Evolutionary conservation across 2,888 invertebrate species (phyloP).

Genomic region (Lutraria lutraria): DNA sequence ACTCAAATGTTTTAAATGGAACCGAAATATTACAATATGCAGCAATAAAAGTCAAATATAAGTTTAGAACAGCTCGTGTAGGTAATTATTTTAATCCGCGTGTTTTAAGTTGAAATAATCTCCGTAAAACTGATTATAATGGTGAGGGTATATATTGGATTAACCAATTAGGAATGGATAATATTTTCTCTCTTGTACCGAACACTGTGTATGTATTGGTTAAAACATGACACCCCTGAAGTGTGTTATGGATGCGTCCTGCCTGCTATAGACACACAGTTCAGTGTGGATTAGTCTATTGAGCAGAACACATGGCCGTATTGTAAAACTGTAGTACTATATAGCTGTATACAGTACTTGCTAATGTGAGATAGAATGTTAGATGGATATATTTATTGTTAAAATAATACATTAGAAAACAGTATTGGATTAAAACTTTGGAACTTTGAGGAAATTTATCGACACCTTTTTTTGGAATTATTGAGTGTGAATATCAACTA

Average conservation of each 20-base stretch:
- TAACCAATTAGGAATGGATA: conserved; percentile 37
- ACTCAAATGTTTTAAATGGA: neutral
- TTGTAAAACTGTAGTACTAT: neutral
- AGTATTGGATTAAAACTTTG: neutral
- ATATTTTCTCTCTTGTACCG: neutral
- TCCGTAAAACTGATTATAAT: conserved; percentile 30
- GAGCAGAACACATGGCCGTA: conserved; percentile 30
- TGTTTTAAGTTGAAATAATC: conserved; percentile 28
- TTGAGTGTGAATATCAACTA: neutral
- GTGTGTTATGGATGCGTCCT: conserved; percentile 32
- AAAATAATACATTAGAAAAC: neutral
- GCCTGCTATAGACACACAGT: neutral
- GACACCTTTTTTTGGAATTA: neutral
- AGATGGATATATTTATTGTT: neutral
- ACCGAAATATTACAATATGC: neutral
- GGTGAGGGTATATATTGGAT: conserved; percentile 19
- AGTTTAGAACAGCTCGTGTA: neutral
- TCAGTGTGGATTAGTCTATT: conserved; percentile 44
- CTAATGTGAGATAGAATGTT: neutral
- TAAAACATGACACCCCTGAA: conserved; percentile 31
- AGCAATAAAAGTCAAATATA: neutral
- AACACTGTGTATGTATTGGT: conserved; percentile 36
- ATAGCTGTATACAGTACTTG: neutral
- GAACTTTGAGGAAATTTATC: neutral
- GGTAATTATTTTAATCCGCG: neutral